Evolutionary conservation across 2,113 vertebrate genomes (phyloP), one percentile per base, ranked within the genome.

Genomic region (Pollimyrus isidori): DNA sequence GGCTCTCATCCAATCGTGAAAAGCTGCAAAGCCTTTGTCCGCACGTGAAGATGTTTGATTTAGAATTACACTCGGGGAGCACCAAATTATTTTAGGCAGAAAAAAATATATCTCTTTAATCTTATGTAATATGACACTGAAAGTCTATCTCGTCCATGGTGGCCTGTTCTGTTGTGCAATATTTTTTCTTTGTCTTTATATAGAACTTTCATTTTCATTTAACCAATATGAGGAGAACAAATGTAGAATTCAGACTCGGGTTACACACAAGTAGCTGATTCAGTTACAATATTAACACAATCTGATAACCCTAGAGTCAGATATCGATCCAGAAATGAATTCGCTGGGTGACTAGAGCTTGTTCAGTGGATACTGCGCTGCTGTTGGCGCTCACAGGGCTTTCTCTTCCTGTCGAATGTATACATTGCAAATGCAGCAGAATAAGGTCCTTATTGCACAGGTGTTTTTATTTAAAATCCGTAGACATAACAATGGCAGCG

Each of bases 401-500:
- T 46, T 35, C 45, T 35, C 19, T 49, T 85, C 46, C 21, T 35
- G 46, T 50, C 48, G 26, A 86, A 53, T 52, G 45, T 86, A 86
- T 86, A 86, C 48, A 86, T 35, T 86, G 11, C 49, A 53, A 11
- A 48, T 19, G 7, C 21, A 39, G 52, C 53, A 62, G 52, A 56
- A 19, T 39, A 11, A 65, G 23, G 3, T 30, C n/a, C 7, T 45
- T 76, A 30, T 35, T 76, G 56, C 50, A 52, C 62, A 88, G 46
- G 62, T 73, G 45, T 76, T 80, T 88, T 69, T 49, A 46, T 73
- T 76, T 88, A 76, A 88, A 65, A 48, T 88, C 53, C 10, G 35
- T 48, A 88, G 87, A 69, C 87, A 88, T 88, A 88, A 88, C 87
- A 88, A 73, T 42, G 17, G 17, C 23, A 13, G n/a, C 48, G 26